phyloP scores from a whole-genome alignment of 2,888 invertebrate species.

The Scaptomyza parva region DNA sequence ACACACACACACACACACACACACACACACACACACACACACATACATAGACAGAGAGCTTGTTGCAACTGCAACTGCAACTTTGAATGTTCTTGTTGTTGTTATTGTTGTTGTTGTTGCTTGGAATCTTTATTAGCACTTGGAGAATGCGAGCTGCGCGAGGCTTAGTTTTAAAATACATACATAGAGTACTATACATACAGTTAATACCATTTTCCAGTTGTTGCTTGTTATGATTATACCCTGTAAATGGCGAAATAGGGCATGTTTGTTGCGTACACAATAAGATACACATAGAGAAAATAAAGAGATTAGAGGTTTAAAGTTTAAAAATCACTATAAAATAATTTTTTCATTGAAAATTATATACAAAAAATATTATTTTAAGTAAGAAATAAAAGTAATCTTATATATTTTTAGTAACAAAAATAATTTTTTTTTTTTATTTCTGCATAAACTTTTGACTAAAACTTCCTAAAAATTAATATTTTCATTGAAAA shows the following conservation, averaged over 20 bases:
- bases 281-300: no score
- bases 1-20: not conserved
- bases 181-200: no score
- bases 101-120: conserved; percentile 16
- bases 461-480: no score
- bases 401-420: no score
- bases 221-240: conserved; percentile 1
- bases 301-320: no score
- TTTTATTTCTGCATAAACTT: no score
- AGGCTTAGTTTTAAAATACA: conserved; percentile 24
- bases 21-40: not conserved
- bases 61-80: conserved; percentile 20
- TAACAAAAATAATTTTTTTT: no score
- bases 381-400: no score
- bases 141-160: conserved; percentile 27
- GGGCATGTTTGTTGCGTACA: not conserved
- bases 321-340: no score
- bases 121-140: conserved; percentile 55
- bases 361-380: no score
- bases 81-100: conserved; percentile 31
- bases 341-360: no score
- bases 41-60: conserved; percentile 2
- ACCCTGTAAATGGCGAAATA: not conserved
- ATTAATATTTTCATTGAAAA: no score
- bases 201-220: not conserved